Conservation (phyloP, 2,888 invertebrate genomes). For the Pteria penguin region DNA sequence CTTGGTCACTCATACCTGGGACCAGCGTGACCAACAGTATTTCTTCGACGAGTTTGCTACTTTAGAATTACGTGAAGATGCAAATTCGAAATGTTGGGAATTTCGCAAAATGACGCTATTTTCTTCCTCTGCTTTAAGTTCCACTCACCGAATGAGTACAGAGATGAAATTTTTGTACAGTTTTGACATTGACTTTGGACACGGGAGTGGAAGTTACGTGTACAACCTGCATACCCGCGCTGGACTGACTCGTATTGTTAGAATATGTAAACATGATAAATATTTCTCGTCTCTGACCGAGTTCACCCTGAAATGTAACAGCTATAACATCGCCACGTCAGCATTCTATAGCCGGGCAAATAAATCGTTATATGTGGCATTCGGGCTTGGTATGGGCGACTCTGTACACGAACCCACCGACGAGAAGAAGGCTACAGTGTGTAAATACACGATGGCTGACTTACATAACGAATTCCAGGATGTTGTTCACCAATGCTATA, state of each 20-base stretch:
- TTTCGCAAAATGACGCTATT: background rate
- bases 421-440: background rate
- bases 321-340: constrained; percentile 2
- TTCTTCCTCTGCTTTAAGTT: background rate
- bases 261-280: constrained; percentile 1
- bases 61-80: background rate
- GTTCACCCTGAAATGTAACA: constrained; percentile 1
- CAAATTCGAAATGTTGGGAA: too few species aligned
- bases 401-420: background rate
- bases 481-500: background rate
- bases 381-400: background rate
- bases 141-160: background rate
- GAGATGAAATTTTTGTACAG: constrained; percentile 10
- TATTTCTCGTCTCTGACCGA: constrained; percentile 8
- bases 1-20: too few species aligned
- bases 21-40: too few species aligned
- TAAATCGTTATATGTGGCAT: background rate
- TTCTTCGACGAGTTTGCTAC: background rate
- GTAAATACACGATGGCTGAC: background rate
- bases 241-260: background rate
- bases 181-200: too few species aligned
- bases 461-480: background rate
- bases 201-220: too few species aligned
- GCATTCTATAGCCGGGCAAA: background rate
- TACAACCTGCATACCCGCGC: too few species aligned